Evolutionary conservation across 2,797 vertebrate genomes (phyloP), one percentile per base, ranked within the genome.

Genomic region (Labroides dimidiatus): DNA sequence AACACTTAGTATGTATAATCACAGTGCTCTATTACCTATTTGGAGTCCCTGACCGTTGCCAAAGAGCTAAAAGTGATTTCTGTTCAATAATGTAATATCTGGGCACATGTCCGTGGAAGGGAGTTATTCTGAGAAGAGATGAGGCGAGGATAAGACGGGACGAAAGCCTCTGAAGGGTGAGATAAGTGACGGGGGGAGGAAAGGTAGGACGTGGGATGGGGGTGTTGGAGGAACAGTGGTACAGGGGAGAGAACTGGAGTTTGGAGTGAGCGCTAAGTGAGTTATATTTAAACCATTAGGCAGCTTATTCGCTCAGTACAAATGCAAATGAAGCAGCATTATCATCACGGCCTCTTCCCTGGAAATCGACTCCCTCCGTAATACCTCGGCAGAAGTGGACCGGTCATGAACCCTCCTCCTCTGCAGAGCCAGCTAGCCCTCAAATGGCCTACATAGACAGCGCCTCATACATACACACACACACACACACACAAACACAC

Each of bases 271-370:
- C 60, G 20, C 71, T 85, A 89, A 88, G 89, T 87, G 90, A 86
- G 86, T 91, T 92, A 90, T 90, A 91, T 92, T 91, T 91, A 93
- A 93, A 93, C 87, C 88, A 92, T 93, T 92, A 92, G 87, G 87
- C 87, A 74, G 86, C 85, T 92, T 91, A 91, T 93, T 89, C 81
- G 78, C 75, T 90, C 86, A 91, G 88, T 89, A 71, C 84, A 86
- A 93, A 92, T 91, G 91, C 91, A 91, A 92, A 94, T 92, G 88
- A 91, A 89, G 36, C 76, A 49, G 87, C 87, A 87, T 90, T 89
- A 90, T 91, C 86, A 91, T 86, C 86, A 78, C 63, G 64, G 81
- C 74, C 87, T 87, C 81, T 86, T 91, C 85, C 81, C 89, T 88
- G 84, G 90, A 90, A 91, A 91, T 83, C 77, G 68, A 84, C 87